Evolutionary conservation across 2,797 vertebrate species (phyloP), one percentile per base, ranked within the genome.

Genomic region (Ptychobarbus kaznakovi): DNA sequence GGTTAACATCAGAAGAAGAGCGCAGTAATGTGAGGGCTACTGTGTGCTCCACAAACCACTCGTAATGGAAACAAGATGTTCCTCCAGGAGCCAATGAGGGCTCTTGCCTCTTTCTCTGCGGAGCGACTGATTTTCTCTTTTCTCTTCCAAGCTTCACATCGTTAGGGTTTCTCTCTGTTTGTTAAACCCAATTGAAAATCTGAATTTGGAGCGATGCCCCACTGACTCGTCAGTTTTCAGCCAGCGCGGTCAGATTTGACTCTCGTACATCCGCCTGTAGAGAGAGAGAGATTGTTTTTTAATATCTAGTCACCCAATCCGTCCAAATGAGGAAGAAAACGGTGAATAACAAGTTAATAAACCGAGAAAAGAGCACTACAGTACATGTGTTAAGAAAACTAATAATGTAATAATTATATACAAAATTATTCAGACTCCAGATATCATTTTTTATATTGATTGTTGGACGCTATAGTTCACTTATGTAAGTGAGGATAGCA

Each of bases 21-120:
- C 66, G 88, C 80, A 90, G 93, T 93, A 92, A 93, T 93, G 92
- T 92, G 93, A 95, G 93, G 89, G 91, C 95, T 93, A 94, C 93
- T 93, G 94, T 95, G 90, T 89, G 89, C 89, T 92, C 89, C 90
- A 86, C 94, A 93, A 92, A 92, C 89, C 85, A 76, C 90, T 91
- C 90, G 86, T 95, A 95, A 95, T 95, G 93, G 94, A 93, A 94
- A 95, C 94, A 95, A 95, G 94, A 95, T 95, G 94, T 94, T 83
- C 82, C 82, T 79, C 63, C 49, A 25, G 38, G 18, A 72, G 51
- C 18, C 51, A 16, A 20, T 13, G 66, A 51, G 70, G 28, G 32
- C 20, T 61, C 69, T 32, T 38, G 12, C 2, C 61, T 76, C 65
- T 49, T 80, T 78, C 44, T 58, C 20, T 81, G 68, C 35, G 49